phyloP scores from a whole-genome alignment of 2,888 invertebrate genomes.

The Drosophila colorata region DNA sequence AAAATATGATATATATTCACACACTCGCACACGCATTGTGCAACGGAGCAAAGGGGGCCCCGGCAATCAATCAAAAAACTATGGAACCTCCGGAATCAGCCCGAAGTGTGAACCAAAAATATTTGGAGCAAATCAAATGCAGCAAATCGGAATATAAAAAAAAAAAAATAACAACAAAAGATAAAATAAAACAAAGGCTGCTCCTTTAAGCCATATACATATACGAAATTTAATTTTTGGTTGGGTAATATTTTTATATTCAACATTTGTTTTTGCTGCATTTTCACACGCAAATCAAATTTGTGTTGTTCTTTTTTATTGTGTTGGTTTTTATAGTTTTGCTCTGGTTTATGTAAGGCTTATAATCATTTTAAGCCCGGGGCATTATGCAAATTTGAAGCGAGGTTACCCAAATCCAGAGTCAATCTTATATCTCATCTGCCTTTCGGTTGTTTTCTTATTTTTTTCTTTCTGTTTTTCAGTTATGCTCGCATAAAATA shows the following conservation, averaged over 20 bases:
- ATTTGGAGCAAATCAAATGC: constrained; percentile 79
- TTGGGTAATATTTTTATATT: constrained; percentile 10
- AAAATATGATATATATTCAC: constrained; percentile 80
- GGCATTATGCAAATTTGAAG: constrained; percentile 64
- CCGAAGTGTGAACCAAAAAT: constrained; percentile 75
- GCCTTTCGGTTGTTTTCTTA: not conserved
- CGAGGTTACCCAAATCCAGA: constrained; percentile 16
- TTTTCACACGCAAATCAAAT: constrained; percentile 76
- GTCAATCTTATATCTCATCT: constrained; percentile 19
- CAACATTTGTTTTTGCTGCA: constrained; percentile 18
- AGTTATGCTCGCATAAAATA: constrained; percentile 12
- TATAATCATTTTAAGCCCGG: constrained; percentile 34
- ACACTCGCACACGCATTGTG: constrained; percentile 64
- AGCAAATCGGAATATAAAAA: constrained; percentile 33
- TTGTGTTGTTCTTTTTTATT: constrained; percentile 15
- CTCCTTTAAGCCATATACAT: constrained; percentile 9
- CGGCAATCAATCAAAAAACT: constrained; percentile 76
- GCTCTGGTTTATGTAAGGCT: constrained; percentile 22
- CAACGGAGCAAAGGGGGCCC: constrained; percentile 17
- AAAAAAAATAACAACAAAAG: constrained; percentile 22
- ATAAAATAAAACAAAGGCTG: constrained; percentile 19
- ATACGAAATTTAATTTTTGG: constrained; percentile 7
- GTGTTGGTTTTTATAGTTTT: constrained; percentile 26
- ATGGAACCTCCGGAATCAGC: constrained; percentile 63
- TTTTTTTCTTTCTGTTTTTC: not conserved